phyloP scores from a whole-genome alignment of 2,113 vertebrate species.

The Odocoileus hemionus region DNA sequence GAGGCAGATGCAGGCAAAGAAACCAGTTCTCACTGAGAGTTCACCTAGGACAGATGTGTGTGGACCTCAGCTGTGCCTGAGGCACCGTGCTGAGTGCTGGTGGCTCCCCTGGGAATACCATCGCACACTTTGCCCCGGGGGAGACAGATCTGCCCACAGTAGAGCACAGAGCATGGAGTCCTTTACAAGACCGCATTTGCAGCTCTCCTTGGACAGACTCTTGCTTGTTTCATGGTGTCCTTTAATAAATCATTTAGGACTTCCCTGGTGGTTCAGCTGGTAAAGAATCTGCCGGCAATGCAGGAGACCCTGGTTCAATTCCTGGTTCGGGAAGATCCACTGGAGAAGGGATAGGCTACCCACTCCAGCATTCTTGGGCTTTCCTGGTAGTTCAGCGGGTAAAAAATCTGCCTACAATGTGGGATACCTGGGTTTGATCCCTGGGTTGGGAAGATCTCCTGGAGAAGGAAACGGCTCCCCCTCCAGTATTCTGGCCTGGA shows the following conservation, averaged over 20 bases:
- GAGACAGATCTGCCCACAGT: background rate
- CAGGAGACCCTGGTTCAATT: no score
- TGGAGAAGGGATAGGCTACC: no score
- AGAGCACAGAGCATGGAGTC: background rate
- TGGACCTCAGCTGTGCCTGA: background rate
- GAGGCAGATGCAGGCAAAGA: background rate
- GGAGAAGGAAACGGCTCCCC: background rate
- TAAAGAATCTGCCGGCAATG: background rate
- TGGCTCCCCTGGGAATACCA: background rate
- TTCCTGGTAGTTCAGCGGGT: no score
- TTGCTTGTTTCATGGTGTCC: background rate
- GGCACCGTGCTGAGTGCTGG: background rate
- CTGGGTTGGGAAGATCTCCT: background rate
- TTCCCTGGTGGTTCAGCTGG: background rate
- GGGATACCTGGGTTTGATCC: background rate
- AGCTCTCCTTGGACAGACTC: background rate
- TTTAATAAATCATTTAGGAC: background rate
- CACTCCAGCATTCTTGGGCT: no score
- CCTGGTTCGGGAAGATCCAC: no score
- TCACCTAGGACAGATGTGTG: background rate
- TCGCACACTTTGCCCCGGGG: rapidly evolving
- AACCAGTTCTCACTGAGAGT: background rate
- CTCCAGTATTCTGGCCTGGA: background rate
- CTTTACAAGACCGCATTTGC: background rate
- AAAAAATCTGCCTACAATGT: background rate